These are phyloP conservation scores for Oedothorax gibbosus DNA, from an alignment of 1,140 invertebrate genomes.

Conservation along the genomic window DNA sequence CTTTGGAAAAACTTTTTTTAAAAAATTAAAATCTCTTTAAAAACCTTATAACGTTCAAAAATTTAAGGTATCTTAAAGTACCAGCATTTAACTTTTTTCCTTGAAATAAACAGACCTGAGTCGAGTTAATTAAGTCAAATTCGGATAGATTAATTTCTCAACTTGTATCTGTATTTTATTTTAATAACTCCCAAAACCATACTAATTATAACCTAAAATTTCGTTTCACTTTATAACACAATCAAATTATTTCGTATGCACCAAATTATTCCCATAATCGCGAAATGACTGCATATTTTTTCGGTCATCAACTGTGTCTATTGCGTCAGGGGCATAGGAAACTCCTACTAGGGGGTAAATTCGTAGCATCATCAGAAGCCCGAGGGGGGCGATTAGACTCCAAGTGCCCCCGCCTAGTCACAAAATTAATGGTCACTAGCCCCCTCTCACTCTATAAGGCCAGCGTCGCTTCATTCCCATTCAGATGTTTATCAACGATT, in stretches of 20 bases:
- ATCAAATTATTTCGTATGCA: background rate
- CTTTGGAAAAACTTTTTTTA: no score
- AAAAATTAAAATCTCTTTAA: no score
- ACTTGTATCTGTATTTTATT: background rate
- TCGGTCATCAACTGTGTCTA: background rate
- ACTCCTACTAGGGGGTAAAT: constrained; percentile 49
- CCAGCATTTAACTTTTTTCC: no score
- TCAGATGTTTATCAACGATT: constrained; percentile 55
- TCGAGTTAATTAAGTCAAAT: background rate
- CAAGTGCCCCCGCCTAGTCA: constrained; percentile 27
- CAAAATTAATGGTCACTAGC: constrained; percentile 53
- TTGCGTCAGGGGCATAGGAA: constrained; percentile 38
- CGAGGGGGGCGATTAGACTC: constrained; percentile 41
- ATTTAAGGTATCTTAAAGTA: no score
- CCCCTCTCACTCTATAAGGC: constrained; percentile 19
- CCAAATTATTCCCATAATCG: background rate
- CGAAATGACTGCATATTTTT: background rate
- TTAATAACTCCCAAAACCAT: background rate
- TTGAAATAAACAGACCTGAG: no score
- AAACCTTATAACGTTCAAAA: no score
- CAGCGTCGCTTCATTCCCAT: background rate
- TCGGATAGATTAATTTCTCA: background rate
- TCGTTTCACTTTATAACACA: background rate
- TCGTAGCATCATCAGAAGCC: constrained; percentile 53
- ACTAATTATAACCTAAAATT: background rate